These are phyloP conservation scores for Thyatira batis DNA, from an alignment of 2,888 invertebrate genomes.

Conservation along the genomic window DNA sequence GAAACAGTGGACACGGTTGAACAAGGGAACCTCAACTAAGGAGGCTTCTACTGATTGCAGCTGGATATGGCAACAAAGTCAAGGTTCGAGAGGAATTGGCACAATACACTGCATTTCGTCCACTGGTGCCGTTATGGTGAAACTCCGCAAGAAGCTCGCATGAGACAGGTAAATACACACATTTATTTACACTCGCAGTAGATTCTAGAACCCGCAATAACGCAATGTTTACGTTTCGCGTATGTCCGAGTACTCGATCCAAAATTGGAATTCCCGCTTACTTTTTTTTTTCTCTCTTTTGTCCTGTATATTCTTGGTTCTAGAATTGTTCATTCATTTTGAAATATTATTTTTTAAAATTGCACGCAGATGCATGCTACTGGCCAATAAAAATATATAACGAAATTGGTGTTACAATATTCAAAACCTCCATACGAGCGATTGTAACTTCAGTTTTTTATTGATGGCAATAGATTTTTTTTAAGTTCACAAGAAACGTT, in stretches of 20 bases:
- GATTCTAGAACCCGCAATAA: conserved; percentile 42
- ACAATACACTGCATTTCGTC: conserved; percentile 85
- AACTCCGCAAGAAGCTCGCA: conserved; percentile 85
- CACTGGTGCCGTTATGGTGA: conserved; percentile 88
- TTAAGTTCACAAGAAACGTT: conserved; percentile 14
- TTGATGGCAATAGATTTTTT: conserved; percentile 27
- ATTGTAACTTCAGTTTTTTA: conserved; percentile 51
- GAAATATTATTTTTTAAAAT: conserved; percentile 24
- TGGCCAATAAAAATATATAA: conserved; percentile 30
- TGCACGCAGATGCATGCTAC: conserved; percentile 53
- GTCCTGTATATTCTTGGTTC: conserved; percentile 43
- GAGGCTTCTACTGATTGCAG: conserved; percentile 81
- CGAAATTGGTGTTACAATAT: conserved; percentile 55
- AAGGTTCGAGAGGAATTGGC: conserved; percentile 84
- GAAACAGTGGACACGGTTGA: conserved; percentile 68
- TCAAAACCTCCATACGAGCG: conserved; percentile 14
- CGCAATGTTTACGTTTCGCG: conserved; percentile 21
- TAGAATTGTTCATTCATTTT: conserved; percentile 37
- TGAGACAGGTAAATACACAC: conserved; percentile 84
- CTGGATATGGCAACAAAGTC: conserved; percentile 82
- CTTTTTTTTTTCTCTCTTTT: conserved; percentile 16
- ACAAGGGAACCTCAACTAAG: conserved; percentile 74
- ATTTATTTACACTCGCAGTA: conserved; percentile 11
- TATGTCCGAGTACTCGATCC: conserved; percentile 19
- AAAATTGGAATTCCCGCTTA: conserved; percentile 16